Evolutionary conservation across 2,888 invertebrate genomes (phyloP), one percentile per base, ranked within the genome.

Genomic region (Pimpla rufipes): DNA sequence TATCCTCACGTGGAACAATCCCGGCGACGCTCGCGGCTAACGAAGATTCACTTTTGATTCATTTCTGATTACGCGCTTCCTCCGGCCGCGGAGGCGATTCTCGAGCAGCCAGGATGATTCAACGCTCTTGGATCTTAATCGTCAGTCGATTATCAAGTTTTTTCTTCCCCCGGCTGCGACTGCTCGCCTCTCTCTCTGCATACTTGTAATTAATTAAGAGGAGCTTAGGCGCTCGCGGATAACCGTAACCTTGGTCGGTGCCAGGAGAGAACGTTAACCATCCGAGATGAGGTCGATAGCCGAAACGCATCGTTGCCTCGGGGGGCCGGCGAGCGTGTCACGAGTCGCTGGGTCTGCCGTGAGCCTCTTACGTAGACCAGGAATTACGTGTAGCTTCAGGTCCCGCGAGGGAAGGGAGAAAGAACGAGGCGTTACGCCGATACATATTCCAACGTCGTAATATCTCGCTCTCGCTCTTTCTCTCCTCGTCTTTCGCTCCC

Each of bases 221-320:
- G 47, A 47, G 23, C 10, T 40, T 64, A 40, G 29, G 62, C 76
- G 29, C 50, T 57, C 50, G 40, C n/a, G 37, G 52, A 62, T 87
- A 88, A 85, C 87, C 85, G 81, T 90, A 89, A 88, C 90, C 90
- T 90, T 90, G 88, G 84, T 77, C 88, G 81, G 88, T 57, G 68
- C 42, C 64, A 2, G 5, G 29, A 35, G 83, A 64, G 80, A 77
- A n/a, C 77, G 80, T 74, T 74, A 74, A 77, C 66, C 85, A 86
- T 88, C 88, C 86, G 87, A 87, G 88, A 88, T 87, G 88, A 91
- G 92, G 92, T 92, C 91, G 91, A 91, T 91, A 92, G 90, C 92
- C 92, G 92, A 92, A 92, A 91, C 92, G 92, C 92, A 91, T 92
- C 91, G 92, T 84, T 91, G 91, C 86, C 86, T 88, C 86, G 68